A percentile compares a stretch with the other conserved stretches of the same genome.
Conservation (phyloP, 2,888 invertebrate species). For the Thysanoteuthis rhombus region DNA sequence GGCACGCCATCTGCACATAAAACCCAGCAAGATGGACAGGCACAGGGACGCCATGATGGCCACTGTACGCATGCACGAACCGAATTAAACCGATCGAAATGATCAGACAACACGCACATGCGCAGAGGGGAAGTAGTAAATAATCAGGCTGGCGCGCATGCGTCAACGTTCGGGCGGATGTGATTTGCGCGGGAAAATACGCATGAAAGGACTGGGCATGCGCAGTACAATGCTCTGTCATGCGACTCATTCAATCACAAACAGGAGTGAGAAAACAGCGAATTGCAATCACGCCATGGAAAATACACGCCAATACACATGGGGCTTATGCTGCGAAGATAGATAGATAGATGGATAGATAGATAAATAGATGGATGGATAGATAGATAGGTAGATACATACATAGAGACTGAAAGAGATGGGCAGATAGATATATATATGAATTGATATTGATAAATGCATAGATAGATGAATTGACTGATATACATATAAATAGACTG, state of each 20-base stretch:
- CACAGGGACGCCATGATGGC: neutral
- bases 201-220: neutral
- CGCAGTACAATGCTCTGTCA: neutral
- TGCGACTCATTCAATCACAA: neutral
- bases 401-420: no score
- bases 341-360: no score
- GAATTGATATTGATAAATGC: no score
- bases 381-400: no score
- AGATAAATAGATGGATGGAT: no score
- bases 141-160: neutral
- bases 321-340: fast-evolving
- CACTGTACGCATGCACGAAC: neutral
- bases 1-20: neutral
- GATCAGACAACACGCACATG: neutral
- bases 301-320: neutral
- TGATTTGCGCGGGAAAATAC: neutral
- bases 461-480: no score
- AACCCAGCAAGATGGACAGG: neutral
- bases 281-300: neutral
- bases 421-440: no score
- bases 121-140: neutral
- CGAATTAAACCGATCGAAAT: neutral
- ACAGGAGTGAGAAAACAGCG: neutral
- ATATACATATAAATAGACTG: no score
- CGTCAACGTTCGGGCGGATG: neutral